Evolutionary conservation across 2,888 invertebrate species (phyloP).

Genomic region (Tenthredo distinguenda): DNA sequence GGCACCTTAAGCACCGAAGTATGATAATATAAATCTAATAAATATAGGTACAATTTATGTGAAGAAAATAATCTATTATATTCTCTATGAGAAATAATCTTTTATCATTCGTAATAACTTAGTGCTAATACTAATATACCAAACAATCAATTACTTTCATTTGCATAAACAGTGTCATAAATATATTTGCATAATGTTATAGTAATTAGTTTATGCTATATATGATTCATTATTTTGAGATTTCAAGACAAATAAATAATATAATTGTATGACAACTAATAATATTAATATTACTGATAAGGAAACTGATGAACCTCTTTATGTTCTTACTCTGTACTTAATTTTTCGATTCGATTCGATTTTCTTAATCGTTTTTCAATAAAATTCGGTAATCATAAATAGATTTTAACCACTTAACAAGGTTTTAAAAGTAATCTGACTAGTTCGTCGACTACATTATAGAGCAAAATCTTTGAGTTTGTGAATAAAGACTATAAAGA

Average conservation of each 20-base stretch:
- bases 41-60: conserved; percentile 16
- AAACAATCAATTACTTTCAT: conserved; percentile 15
- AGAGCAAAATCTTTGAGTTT: conserved; percentile 13
- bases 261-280: neutral
- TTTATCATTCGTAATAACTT: conserved; percentile 21
- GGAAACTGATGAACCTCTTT: neutral
- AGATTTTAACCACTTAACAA: neutral
- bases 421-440: conserved; percentile 14
- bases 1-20: conserved; percentile 16
- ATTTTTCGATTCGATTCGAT: neutral
- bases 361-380: neutral
- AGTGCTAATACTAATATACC: neutral
- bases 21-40: conserved; percentile 1
- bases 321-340: conserved; percentile 26
- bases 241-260: conserved; percentile 17
- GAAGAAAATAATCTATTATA: neutral
- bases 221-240: neutral
- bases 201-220: neutral
- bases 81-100: conserved; percentile 39
- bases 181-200: conserved; percentile 13
- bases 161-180: neutral
- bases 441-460: neutral
- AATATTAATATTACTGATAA: neutral
- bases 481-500: conserved; percentile 39
- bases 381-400: neutral